A percentile compares a stretch with the other conserved stretches of the same genome.
These are phyloP conservation scores for Pycnomerus fuliginosus DNA, from an alignment of 2,888 invertebrate genomes.

Conservation along the genomic window DNA sequence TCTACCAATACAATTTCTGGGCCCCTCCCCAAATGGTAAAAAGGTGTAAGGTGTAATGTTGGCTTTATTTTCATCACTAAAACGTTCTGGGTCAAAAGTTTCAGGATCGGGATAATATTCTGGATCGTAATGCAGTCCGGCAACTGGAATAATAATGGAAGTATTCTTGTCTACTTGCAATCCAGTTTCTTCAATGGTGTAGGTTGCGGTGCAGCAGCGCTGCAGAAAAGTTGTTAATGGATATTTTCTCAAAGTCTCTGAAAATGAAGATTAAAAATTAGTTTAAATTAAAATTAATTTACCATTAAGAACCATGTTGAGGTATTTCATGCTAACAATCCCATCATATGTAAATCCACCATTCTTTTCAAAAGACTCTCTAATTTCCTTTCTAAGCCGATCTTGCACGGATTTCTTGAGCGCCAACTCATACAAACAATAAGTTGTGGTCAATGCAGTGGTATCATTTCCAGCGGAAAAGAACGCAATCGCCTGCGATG, in stretches of 20 bases:
- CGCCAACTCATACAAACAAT: slow-evolving; percentile 15
- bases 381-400: slow-evolving; percentile 8
- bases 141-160: slow-evolving; percentile 46
- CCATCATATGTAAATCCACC: slow-evolving; percentile 9
- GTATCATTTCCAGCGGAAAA: slow-evolving; percentile 22
- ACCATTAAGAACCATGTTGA: slow-evolving; percentile 19
- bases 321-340: slow-evolving; percentile 13
- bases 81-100: slow-evolving; percentile 53
- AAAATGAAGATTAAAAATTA: slow-evolving; percentile 4
- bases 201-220: slow-evolving; percentile 36
- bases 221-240: slow-evolving; percentile 48
- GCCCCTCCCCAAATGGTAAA: slow-evolving; percentile 50
- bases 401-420: slow-evolving; percentile 7
- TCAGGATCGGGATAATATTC: slow-evolving; percentile 51
- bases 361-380: slow-evolving; percentile 7
- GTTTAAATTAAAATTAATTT: slow-evolving; percentile 1
- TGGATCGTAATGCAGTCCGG: slow-evolving; percentile 46
- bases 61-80: slow-evolving; percentile 44
- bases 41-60: slow-evolving; percentile 23
- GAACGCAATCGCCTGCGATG: slow-evolving; percentile 17
- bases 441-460: slow-evolving; percentile 5
- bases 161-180: slow-evolving; percentile 49
- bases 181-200: slow-evolving; percentile 47
- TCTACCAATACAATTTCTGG: slow-evolving; percentile 46
- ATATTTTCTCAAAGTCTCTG: slow-evolving; percentile 52